A percentile compares a stretch with the other conserved stretches of the same genome.
These are phyloP conservation scores for Imbricaverruca yamaguchii DNA, from an alignment of 2,888 invertebrate genomes.

Conservation along the genomic window DNA sequence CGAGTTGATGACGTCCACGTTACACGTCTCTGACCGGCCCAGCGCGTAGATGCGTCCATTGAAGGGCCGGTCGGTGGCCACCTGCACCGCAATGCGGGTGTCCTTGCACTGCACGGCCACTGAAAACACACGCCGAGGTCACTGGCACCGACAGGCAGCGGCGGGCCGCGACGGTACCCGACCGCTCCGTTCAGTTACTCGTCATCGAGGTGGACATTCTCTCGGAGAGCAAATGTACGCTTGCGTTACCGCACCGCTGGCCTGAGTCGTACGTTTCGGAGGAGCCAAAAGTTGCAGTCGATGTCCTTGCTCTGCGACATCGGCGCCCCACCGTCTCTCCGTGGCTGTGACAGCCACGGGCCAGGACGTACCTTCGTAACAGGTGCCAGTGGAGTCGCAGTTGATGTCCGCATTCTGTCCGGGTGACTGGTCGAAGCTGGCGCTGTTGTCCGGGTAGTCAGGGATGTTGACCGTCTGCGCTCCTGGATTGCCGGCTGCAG, in stretches of 20 bases:
- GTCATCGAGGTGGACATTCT: no score
- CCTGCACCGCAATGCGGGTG: constrained; percentile 84
- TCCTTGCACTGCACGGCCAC: constrained; percentile 92
- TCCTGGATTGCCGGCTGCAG: not conserved
- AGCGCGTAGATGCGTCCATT: constrained; percentile 89
- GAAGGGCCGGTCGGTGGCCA: constrained; percentile 86
- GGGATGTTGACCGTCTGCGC: not conserved
- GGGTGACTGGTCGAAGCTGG: not conserved
- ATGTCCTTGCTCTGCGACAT: no score
- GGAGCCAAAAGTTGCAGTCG: no score
- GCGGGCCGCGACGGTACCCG: no score
- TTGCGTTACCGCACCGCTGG: no score
- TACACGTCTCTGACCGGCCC: constrained; percentile 84
- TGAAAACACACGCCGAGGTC: constrained; percentile 42
- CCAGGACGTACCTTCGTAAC: constrained; percentile 71
- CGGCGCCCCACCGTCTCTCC: no score
- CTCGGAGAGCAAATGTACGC: no score
- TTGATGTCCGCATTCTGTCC: constrained; percentile 61
- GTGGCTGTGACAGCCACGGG: no score
- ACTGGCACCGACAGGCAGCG: no score
- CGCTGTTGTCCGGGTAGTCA: not conserved
- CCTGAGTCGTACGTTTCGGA: no score
- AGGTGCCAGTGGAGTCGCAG: constrained; percentile 90
- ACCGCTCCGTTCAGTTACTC: no score
- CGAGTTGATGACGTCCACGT: constrained; percentile 86